Conservation (phyloP, 2,113 vertebrate species). For the Australoheros scitulus region DNA sequence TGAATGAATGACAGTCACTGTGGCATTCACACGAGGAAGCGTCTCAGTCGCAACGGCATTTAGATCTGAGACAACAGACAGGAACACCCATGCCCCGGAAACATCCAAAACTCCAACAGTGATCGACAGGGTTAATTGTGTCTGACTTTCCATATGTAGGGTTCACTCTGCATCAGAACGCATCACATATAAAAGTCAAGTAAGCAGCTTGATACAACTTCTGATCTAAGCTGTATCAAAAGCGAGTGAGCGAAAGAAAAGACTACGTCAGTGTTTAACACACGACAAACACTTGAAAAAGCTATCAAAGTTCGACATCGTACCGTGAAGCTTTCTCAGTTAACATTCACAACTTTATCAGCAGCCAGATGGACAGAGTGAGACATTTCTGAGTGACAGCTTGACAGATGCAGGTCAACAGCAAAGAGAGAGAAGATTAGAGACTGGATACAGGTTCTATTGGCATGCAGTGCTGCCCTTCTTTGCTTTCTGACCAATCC, state of each 20-base stretch:
- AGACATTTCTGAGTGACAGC: conserved; percentile 48
- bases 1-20: conserved; percentile 80
- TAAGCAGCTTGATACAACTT: conserved; percentile 30
- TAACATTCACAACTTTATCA: conserved; percentile 40
- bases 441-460: conserved; percentile 7
- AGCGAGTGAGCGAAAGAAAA: conserved; percentile 20
- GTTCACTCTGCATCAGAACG: conserved; percentile 31
- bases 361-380: conserved; percentile 24
- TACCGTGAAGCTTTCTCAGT: conserved; percentile 40
- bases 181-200: conserved; percentile 35
- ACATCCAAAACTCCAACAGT: conserved; percentile 38
- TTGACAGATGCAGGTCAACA: conserved; percentile 38
- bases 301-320: conserved; percentile 33
- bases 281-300: conserved; percentile 36
- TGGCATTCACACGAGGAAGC: conserved; percentile 57
- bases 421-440: background rate
- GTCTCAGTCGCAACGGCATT: conserved; percentile 36
- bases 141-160: conserved; percentile 29
- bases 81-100: conserved; percentile 57
- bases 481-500: background rate
- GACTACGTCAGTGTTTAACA: conserved; percentile 28
- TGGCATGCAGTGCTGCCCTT: background rate
- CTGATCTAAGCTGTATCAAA: conserved; percentile 35
- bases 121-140: conserved; percentile 25
- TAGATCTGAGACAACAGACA: conserved; percentile 57